Evolutionary conservation across 1,140 invertebrate species (phyloP).

Genomic region (Mercenaria mercenaria): DNA sequence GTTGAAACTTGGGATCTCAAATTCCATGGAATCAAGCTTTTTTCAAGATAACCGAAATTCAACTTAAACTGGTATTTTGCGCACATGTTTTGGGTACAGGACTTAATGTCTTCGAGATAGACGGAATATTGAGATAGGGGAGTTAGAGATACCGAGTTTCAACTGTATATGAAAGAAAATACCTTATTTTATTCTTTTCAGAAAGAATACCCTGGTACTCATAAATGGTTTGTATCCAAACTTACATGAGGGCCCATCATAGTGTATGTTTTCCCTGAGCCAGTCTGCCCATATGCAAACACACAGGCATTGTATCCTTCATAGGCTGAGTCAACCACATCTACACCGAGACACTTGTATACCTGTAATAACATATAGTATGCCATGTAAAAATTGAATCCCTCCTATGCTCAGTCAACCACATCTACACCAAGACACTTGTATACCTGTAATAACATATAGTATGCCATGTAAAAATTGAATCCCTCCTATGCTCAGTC

Average conservation of each 20-base stretch:
- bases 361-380: slow-evolving; percentile 88
- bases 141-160: too few relatives aligned
- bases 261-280: slow-evolving; percentile 95
- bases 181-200: too few relatives aligned
- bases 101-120: too few relatives aligned
- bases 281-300: slow-evolving; percentile 98
- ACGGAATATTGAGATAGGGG: too few relatives aligned
- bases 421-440: slow-evolving; percentile 95
- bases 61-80: too few relatives aligned
- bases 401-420: slow-evolving; percentile 92
- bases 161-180: too few relatives aligned
- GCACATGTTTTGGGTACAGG: too few relatives aligned
- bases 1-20: too few relatives aligned
- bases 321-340: slow-evolving; percentile 92
- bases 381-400: slow-evolving; percentile 90
- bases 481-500: slow-evolving; percentile 93
- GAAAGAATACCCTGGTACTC: too few relatives aligned
- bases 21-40: too few relatives aligned
- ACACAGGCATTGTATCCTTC: slow-evolving; percentile 98
- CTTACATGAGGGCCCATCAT: slow-evolving; percentile 87
- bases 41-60: too few relatives aligned
- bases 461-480: slow-evolving; percentile 87
- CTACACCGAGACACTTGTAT: slow-evolving; percentile 94
- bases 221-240: too few relatives aligned
- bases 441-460: slow-evolving; percentile 90